phyloP scores from a whole-genome alignment of 2,113 vertebrate species.

The Coturnix japonica region DNA sequence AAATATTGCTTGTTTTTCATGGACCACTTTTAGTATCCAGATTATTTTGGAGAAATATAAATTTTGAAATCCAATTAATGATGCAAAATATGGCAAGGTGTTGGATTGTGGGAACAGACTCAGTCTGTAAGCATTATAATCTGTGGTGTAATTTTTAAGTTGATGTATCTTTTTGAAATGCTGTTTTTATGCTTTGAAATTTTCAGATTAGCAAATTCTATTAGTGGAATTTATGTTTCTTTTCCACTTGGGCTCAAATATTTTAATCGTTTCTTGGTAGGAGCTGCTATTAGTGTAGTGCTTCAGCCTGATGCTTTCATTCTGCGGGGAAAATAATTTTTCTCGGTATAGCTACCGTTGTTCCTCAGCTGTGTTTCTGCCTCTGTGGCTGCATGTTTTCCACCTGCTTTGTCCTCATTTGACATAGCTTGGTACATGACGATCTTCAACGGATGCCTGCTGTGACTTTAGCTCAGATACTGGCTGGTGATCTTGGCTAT shows the following conservation, averaged over 20 bases:
- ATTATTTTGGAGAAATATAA: background rate
- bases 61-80: background rate
- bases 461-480: constrained; percentile 3
- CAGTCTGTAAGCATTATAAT: constrained; percentile 10
- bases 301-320: background rate
- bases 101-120: background rate
- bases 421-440: background rate
- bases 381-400: background rate
- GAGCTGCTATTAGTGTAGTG: background rate
- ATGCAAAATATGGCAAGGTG: background rate
- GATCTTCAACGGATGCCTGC: background rate
- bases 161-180: background rate
- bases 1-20: background rate
- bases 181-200: background rate
- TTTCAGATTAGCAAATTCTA: background rate
- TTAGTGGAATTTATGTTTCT: background rate
- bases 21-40: background rate
- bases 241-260: background rate
- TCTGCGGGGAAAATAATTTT: background rate
- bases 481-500: background rate
- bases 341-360: background rate
- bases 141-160: background rate
- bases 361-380: background rate
- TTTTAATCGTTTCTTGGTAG: background rate
- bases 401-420: background rate